A percentile compares a stretch with the other conserved stretches of the same genome.
These are phyloP conservation scores for Stenodera caucasica DNA, from an alignment of 2,888 invertebrate species.

Conservation along the genomic window DNA sequence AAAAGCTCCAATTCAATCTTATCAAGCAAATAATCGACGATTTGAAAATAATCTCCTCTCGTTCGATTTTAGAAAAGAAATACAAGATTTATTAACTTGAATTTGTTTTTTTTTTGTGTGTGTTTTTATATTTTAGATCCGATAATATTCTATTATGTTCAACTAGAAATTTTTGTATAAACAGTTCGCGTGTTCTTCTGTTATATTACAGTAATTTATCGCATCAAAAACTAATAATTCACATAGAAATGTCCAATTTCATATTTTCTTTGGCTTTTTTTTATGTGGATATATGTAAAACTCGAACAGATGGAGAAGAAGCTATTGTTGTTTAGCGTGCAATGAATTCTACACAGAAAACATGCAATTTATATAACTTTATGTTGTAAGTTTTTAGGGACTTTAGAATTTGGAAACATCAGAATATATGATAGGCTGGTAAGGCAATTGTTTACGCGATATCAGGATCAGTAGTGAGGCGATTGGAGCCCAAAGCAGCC, in stretches of 20 bases:
- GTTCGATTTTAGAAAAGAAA: background rate
- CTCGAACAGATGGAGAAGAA: background rate
- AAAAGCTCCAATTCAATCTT: constrained; percentile 3
- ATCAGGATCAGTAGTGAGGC: too few species aligned
- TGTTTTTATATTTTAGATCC: too few species aligned
- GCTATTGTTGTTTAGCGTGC: constrained; percentile 1
- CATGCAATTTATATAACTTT: background rate
- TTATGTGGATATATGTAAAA: background rate
- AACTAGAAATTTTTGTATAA: background rate
- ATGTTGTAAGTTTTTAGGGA: background rate
- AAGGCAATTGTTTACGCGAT: too few species aligned
- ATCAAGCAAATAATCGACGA: constrained; percentile 2
- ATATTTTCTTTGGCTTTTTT: background rate
- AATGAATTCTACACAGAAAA: background rate
- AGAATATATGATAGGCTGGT: too few species aligned
- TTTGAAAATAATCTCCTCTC: constrained; percentile 1
- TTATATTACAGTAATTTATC: constrained; percentile 4
- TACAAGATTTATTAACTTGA: constrained; percentile 1
- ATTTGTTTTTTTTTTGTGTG: background rate
- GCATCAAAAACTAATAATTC: constrained; percentile 3
- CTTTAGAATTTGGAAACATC: too few species aligned
- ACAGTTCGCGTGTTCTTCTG: background rate
- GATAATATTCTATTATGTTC: background rate
- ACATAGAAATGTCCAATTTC: constrained; percentile 3
- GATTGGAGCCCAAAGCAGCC: too few species aligned